Conservation (phyloP, 2,888 invertebrate species). For the Steinernema scapterisci region DNA sequence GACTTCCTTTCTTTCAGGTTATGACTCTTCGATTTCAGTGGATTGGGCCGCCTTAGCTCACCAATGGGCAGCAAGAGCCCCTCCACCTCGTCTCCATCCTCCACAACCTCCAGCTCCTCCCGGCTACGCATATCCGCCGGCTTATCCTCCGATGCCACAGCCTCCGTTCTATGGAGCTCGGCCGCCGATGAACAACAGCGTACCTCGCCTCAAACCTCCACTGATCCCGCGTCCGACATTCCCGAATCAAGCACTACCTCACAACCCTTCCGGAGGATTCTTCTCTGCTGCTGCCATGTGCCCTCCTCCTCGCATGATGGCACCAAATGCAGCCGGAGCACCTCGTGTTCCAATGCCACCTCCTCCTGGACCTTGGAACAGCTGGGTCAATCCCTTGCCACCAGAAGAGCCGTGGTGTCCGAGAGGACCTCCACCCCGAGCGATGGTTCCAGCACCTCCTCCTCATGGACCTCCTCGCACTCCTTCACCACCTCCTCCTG, state of each 20-base stretch:
- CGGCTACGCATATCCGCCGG: not conserved
- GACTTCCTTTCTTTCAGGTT: too few relatives aligned
- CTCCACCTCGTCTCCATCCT: not conserved
- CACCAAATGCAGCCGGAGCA: not conserved
- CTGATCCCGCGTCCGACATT: not conserved
- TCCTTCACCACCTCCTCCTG: not conserved
- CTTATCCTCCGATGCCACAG: not conserved
- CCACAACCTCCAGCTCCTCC: slow-evolving; percentile 1
- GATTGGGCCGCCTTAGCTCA: not conserved
- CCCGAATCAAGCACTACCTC: not conserved
- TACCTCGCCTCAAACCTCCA: not conserved
- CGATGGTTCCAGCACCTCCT: not conserved
- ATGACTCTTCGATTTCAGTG: too few relatives aligned
- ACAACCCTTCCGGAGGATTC: not conserved
- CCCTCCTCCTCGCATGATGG: not conserved
- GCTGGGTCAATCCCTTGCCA: not conserved
- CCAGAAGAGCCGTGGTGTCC: not conserved
- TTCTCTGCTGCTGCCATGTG: not conserved
- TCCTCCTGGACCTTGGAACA: too few relatives aligned
- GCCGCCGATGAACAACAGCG: not conserved
- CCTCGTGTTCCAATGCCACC: not conserved
- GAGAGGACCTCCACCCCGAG: not conserved
- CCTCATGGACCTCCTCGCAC: not conserved
- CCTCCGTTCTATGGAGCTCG: slow-evolving; percentile 11
- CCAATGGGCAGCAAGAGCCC: slow-evolving; percentile 1